phyloP scores from a whole-genome alignment of 2,888 invertebrate genomes.

The Cynaeus angustus region DNA sequence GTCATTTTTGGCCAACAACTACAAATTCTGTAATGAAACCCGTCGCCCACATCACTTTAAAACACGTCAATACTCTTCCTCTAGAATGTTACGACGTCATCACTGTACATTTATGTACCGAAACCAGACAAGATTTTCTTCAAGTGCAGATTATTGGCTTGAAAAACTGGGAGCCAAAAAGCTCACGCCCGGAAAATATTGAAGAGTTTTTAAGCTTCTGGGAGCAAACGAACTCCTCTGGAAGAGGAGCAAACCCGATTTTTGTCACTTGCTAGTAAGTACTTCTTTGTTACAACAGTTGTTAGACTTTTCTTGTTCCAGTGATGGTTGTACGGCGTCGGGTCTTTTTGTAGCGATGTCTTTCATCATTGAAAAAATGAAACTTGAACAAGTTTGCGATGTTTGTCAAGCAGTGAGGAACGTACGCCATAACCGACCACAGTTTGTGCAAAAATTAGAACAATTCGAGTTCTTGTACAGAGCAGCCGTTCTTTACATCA shows the following conservation, averaged over 20 bases:
- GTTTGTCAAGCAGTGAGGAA: conserved; percentile 71
- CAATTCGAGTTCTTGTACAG: conserved; percentile 69
- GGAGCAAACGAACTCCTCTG: conserved; percentile 65
- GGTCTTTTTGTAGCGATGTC: conserved; percentile 71
- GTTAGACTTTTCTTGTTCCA: conserved; percentile 60
- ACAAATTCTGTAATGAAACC: conserved; percentile 57
- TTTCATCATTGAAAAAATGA: conserved; percentile 73
- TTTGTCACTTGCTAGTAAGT: conserved; percentile 71
- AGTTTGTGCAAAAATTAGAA: conserved; percentile 66
- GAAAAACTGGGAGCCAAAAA: conserved; percentile 64
- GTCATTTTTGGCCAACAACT: conserved; percentile 59
- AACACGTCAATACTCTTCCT: conserved; percentile 14
- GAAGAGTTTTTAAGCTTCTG: conserved; percentile 66
- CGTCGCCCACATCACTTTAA: conserved; percentile 59
- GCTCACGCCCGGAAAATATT: conserved; percentile 59
- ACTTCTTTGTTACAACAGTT: background rate
- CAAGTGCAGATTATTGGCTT: conserved; percentile 58
- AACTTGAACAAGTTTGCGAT: conserved; percentile 72
- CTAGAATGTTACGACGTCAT: conserved; percentile 20
- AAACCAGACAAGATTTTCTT: conserved; percentile 3
- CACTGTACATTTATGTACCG: conserved; percentile 1
- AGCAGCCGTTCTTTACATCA: conserved; percentile 65
- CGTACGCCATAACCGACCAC: conserved; percentile 70
- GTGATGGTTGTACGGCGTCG: conserved; percentile 71
- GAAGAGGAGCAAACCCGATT: conserved; percentile 64